A percentile compares a stretch with the other conserved stretches of the same genome.
Evolutionary conservation across 2,113 vertebrate genomes (phyloP).

Genomic region (Oreochromis spilurus): DNA sequence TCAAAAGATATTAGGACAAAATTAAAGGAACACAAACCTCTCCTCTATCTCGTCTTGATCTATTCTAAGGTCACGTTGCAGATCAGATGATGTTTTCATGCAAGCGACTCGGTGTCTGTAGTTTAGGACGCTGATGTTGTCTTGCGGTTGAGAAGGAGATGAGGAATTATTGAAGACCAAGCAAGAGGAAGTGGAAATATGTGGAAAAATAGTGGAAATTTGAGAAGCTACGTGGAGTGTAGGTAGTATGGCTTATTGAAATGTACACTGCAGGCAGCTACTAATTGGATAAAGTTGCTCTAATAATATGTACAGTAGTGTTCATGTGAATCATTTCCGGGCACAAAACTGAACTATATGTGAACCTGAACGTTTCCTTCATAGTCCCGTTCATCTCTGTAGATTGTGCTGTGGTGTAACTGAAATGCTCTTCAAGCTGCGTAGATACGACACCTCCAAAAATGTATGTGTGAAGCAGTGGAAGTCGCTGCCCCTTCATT

Average conservation of each 20-base stretch:
- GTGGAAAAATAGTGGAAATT: background rate
- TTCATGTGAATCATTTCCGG: background rate
- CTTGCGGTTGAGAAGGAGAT: background rate
- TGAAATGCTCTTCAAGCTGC: background rate
- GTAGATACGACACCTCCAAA: background rate
- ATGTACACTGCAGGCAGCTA: background rate
- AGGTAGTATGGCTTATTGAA: background rate
- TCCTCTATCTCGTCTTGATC: conserved; percentile 12
- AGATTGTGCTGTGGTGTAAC: background rate
- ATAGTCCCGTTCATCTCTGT: background rate
- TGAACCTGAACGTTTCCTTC: background rate
- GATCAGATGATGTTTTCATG: conserved; percentile 20
- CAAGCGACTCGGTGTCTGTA: background rate
- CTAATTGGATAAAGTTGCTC: background rate
- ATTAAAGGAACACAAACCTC: conserved; percentile 58
- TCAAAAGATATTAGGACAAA: conserved; percentile 40
- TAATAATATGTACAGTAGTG: background rate
- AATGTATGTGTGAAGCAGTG: background rate
- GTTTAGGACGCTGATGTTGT: background rate
- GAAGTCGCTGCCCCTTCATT: background rate
- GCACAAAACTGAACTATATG: background rate
- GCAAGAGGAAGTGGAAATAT: background rate
- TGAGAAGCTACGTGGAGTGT: background rate
- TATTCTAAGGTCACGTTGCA: background rate
- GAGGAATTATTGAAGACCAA: background rate